Base-by-base conservation (phyloP, 2,888 invertebrate species). In the Rhamphomyia laevipes region DNA sequence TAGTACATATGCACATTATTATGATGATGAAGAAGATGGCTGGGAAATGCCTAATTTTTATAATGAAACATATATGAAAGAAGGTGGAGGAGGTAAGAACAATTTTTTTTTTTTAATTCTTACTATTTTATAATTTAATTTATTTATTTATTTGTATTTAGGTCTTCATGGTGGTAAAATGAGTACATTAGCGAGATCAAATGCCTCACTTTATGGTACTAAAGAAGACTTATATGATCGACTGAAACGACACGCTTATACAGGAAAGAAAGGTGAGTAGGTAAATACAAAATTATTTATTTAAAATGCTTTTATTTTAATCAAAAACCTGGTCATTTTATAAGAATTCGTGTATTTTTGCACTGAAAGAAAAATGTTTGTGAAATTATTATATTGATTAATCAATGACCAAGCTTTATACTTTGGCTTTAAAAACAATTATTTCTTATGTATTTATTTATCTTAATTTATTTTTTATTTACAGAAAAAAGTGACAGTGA, bases 31-130 rank as follows among this genome's bases (percentile, higher is more conserved):
- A 65, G 93, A 93, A 70, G 93, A 93, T 61, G 93, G 92, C 43
- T 93, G 93, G 93, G 93, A 93, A 67, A 93, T 93, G 93, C 93
- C 93, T 0, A 93, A 93, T 71, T 93, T 93, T 71, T 93, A 93
- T 73, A 92, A 92, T 67, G 93, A 93, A 72, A 91, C 92, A 2
- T 93, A 93, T 65, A 91, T 93, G 91, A 93, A 93, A 73, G 90
- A 90, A 74, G 81, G 70, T 68, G 53, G 59, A 60, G 51, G 2
- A 60, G 51, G 2, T 4, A 17, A 43, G 12, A 18, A 21, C 57
- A 48, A 40, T 27, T 18, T n/a, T 41, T 21, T 43, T 35, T 7
- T 45, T 18, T 21, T 7, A 10, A 13, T 31, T 21, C 37, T 31
- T 41, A 13, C 12, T 18, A 31, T 48, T 23, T 18, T 44, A 13